Evolutionary conservation across 2,797 vertebrate genomes (phyloP).

Genomic region (Phrynocephalus vlangalii): DNA sequence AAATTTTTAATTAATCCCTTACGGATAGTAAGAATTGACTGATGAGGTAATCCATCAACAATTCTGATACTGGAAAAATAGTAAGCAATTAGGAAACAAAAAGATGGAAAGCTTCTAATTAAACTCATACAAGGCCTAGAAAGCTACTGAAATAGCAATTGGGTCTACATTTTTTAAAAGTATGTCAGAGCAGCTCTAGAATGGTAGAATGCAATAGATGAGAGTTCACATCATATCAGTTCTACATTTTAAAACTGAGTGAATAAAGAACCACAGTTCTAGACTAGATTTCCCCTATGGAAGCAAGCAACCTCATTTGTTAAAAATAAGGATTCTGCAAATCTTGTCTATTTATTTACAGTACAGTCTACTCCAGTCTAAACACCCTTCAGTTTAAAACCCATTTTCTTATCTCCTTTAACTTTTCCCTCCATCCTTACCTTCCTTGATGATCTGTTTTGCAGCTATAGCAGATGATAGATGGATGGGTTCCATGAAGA

Average conservation of each 20-base stretch:
- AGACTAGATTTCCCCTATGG: not conserved
- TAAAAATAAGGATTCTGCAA: not conserved
- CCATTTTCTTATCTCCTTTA: slow-evolving; percentile 16
- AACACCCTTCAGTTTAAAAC: not conserved
- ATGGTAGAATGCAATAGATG: not conserved
- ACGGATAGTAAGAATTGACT: not conserved
- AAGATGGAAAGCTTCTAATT: not conserved
- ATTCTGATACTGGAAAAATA: not conserved
- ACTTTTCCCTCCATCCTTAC: slow-evolving; percentile 74
- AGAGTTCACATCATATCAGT: not conserved
- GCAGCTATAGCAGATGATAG: slow-evolving; percentile 93
- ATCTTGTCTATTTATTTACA: not conserved
- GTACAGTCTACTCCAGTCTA: not conserved
- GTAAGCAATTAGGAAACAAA: not conserved
- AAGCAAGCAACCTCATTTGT: not conserved
- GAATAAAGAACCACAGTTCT: not conserved
- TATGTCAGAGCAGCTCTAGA: not conserved
- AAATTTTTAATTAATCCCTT: not conserved
- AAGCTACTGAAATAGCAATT: not conserved
- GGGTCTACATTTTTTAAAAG: slow-evolving; percentile 3
- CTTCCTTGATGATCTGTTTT: slow-evolving; percentile 93
- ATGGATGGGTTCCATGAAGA: slow-evolving; percentile 98
- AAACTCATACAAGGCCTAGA: not conserved
- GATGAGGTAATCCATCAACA: not conserved
- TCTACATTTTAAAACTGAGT: not conserved